These are phyloP conservation scores for Acropora tenuis DNA, from an alignment of 64 coral and sea anemone species.

Conservation along the genomic window DNA sequence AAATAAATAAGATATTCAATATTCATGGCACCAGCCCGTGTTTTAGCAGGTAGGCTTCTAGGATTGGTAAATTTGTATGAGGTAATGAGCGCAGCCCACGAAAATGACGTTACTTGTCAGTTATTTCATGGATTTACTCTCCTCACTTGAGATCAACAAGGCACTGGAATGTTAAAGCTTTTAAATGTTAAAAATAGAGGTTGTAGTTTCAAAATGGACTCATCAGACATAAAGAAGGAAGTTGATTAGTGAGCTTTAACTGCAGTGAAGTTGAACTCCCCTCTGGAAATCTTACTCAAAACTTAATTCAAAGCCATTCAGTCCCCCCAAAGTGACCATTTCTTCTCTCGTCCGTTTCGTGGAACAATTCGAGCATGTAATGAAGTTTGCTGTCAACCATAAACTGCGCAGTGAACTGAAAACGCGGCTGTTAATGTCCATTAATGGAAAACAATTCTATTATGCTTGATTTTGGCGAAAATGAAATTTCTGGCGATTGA, in stretches of 20 bases:
- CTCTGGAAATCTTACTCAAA: too few relatives aligned
- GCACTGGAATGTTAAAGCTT: neutral
- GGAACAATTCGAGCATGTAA: too few relatives aligned
- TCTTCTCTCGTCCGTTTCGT: too few relatives aligned
- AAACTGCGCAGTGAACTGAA: too few relatives aligned
- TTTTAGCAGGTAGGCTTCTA: constrained; percentile 45
- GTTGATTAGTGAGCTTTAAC: neutral
- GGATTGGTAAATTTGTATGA: constrained; percentile 60
- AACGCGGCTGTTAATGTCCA: too few relatives aligned
- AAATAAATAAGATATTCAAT: constrained; percentile 58
- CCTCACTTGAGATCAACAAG: neutral
- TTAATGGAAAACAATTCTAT: too few relatives aligned
- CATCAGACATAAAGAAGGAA: neutral
- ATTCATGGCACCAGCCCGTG: constrained; percentile 47
- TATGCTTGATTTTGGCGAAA: too few relatives aligned
- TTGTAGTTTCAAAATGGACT: neutral
- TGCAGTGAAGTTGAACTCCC: too few relatives aligned
- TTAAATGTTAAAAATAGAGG: neutral
- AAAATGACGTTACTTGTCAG: constrained; percentile 58
- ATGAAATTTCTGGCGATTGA: too few relatives aligned
- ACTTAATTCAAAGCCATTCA: too few relatives aligned
- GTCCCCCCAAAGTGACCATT: too few relatives aligned
- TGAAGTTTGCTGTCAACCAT: too few relatives aligned
- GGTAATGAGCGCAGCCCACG: constrained; percentile 48
- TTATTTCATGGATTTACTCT: constrained; percentile 9